Base-by-base conservation (phyloP, 2,797 vertebrate genomes). In the Hipposideros larvatus region DNA sequence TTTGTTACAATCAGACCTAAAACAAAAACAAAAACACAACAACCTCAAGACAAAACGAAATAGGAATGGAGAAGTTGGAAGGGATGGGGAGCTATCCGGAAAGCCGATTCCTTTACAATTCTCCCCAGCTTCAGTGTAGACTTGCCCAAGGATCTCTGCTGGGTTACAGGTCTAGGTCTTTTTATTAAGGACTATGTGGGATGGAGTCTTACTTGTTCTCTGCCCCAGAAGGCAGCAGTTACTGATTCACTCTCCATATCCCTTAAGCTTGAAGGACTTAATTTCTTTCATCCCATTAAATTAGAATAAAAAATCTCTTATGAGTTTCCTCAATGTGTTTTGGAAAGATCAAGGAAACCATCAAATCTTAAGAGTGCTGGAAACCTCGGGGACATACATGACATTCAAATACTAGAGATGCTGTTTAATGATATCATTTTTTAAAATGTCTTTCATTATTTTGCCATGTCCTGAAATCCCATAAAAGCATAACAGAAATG, bases 211-310 rank as follows among this genome's bases (percentile, higher is more conserved):
- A n/a, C 87, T 74, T 66, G 24, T 75, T n/a, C 18, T 96, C 46
- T 88, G 28, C 57, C 80, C 77, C 59, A 22, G 68, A 92, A 88
- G 70, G 68, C 92, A 85, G 13, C 18, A 82, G 46, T 78, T 41
- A 65, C 82, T 48, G 34, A 92, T 70, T 88, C 77, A 57, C 66
- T 82, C 66, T 94, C 57, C 51, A 31, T 41, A 84, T 86, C 88
- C 88, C 96, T 95, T 95, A 94, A 95, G 95, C 82, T 86, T 88
- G 55, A 63, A 66, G 74, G 66, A 79, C 82, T 96, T 97, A 92
- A 96, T 96, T 97, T 96, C 92, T 95, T 96, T 96, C 85, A 86
- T 55, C 82, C 65, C 41, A 71, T 94, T 96, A 96, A 95, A 96
- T 96, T 96, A 86, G 78, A 94, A 94, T 94, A 73, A 97, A 93